Conservation (phyloP, 2,113 vertebrate genomes). For the Felis catus region DNA sequence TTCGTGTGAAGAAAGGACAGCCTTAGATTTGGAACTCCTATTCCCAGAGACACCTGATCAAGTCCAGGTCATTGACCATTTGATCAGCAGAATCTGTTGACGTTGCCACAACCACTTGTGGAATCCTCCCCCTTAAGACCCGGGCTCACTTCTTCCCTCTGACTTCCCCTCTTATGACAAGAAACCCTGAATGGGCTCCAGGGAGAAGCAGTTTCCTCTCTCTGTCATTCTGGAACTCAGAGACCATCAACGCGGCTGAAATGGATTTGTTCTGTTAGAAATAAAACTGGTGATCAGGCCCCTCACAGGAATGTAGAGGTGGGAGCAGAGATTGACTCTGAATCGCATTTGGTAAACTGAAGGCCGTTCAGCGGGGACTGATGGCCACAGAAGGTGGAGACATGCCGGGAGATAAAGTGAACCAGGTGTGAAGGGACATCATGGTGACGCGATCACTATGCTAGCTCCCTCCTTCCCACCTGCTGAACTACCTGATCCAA, state of each 20-base stretch:
- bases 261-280: not conserved
- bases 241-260: not conserved
- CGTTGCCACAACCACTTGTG: not conserved
- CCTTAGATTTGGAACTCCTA: not conserved
- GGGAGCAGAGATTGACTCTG: not conserved
- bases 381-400: not conserved
- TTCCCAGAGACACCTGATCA: not conserved
- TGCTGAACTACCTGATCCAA: not conserved
- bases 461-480: not conserved
- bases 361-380: rapidly evolving
- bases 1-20: not conserved
- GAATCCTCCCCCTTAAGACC: not conserved
- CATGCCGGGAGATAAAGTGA: not conserved
- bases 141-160: not conserved
- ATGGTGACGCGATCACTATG: too few relatives aligned
- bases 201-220: not conserved
- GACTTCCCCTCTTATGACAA: not conserved
- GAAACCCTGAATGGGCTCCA: not conserved
- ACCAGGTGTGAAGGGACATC: not conserved
- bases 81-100: not conserved
- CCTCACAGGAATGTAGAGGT: not conserved
- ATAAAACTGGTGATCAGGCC: not conserved
- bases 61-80: not conserved
- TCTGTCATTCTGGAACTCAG: not conserved
- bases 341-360: not conserved